Evolutionary conservation across 2,888 invertebrate species (phyloP).

Genomic region (Hirtodrosophila confusa): DNA sequence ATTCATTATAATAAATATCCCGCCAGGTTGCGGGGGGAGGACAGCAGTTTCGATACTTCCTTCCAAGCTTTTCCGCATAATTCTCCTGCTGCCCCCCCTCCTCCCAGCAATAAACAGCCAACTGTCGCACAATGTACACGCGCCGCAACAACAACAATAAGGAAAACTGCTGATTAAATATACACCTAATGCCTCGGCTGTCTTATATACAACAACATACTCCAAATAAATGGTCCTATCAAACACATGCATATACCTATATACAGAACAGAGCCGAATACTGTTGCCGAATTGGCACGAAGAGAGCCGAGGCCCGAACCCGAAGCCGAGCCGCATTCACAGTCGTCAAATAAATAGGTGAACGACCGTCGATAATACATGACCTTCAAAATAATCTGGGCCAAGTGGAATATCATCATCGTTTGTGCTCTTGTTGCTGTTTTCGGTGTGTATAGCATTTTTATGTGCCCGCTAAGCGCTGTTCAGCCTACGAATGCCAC

Average conservation of each 20-base stretch:
- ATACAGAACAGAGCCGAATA: conserved; percentile 18
- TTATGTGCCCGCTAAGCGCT: conserved; percentile 15
- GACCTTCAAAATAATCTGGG: conserved; percentile 85
- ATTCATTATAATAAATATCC: conserved; percentile 26
- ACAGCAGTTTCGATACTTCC: conserved; percentile 42
- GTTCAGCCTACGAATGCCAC: conserved; percentile 18
- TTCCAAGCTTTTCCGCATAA: conserved; percentile 66
- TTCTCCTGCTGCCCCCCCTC: conserved; percentile 32
- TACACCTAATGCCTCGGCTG: conserved; percentile 59
- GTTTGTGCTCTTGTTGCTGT: conserved; percentile 30
- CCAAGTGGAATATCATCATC: conserved; percentile 83
- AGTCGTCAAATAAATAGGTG: conserved; percentile 81
- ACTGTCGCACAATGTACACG: conserved; percentile 66
- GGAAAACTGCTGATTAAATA: conserved; percentile 70
- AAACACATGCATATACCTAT: conserved; percentile 9
- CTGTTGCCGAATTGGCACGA: conserved; percentile 15
- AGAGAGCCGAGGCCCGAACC: conserved; percentile 17
- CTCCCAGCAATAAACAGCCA: conserved; percentile 42
- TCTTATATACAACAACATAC: conserved; percentile 26
- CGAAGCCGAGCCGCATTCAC: conserved; percentile 17
- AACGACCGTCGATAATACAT: conserved; percentile 84
- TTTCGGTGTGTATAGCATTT: conserved; percentile 29
- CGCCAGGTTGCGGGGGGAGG: neutral
- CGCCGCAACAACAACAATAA: conserved; percentile 34
- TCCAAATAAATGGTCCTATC: conserved; percentile 24